Base-by-base conservation (phyloP, 2,888 invertebrate species). In the Cheilosia impressa region DNA sequence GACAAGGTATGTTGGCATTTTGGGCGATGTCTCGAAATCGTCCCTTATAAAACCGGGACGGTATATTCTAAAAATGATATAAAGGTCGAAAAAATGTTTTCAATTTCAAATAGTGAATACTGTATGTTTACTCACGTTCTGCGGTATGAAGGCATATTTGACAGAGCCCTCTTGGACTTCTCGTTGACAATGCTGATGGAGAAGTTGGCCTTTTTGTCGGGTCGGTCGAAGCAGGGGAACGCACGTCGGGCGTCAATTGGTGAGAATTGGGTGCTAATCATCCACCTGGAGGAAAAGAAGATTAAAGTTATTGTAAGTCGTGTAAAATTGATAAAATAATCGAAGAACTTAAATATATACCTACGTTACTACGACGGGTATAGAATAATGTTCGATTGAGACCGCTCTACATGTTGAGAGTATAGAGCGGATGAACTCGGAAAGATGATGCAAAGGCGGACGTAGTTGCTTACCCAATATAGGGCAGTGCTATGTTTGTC, bases 171-270 rank as follows among this genome's bases (percentile, higher is more conserved):
- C 10, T 92, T 93, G 71, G 91, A 91, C 0, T 87, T 75, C 19
- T 94, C 93, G 88, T 95, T 93, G 5, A 93, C 93, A 63, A 97
- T 94, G 68, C 94, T 95, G 27, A 98, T 93, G 7, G 93, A 93
- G 87, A 97, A 97, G 41, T 93, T 94, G 0, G 97, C 96, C 90
- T 97, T 97, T 90, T 96, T 96, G 17, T 94, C 93, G 2, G 97
- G 97, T 88, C 97, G 97, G 89, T 98, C 98, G 89, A 97, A 96
- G 90, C 97, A 97, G 6, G 97, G 97, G 90, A 97, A 97, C 0
- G 96, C 97, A 89, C 95, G 93, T 50, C 97, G 94, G 0, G 97
- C 97, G 89, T 96, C 95, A 0, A 95, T 95, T 0, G 96, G 95
- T 84, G 97, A 96, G 90, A 97, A 96, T 89, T 97, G 97, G 0